phyloP scores from a whole-genome alignment of 2,113 vertebrate species.

The Urocitellus parryii region DNA sequence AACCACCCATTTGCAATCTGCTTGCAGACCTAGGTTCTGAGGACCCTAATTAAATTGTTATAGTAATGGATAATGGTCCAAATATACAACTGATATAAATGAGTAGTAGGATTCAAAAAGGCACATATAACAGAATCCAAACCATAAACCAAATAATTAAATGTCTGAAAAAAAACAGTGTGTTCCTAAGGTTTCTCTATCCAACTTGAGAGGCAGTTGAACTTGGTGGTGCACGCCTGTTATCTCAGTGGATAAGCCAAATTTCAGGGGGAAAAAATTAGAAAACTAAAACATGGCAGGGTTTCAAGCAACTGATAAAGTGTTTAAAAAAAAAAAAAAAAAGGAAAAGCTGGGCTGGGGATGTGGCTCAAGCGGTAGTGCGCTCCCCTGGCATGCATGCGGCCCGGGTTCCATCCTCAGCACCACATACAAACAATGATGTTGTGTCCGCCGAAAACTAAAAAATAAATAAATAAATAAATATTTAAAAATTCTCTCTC shows the following conservation, averaged over 20 bases:
- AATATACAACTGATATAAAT: background rate
- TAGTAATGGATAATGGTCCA: slow-evolving; percentile 14
- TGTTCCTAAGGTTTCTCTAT: background rate
- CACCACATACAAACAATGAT: no score
- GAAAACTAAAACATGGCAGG: no score
- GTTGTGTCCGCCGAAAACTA: no score
- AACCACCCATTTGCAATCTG: slow-evolving; percentile 21
- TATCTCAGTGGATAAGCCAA: no score
- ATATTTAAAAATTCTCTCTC: no score
- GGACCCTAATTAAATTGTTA: slow-evolving; percentile 59
- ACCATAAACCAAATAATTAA: slow-evolving; percentile 14
- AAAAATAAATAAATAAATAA: no score
- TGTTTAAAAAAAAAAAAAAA: background rate
- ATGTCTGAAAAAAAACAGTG: slow-evolving; percentile 31
- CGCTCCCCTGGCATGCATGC: no score
- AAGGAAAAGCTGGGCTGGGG: no score
- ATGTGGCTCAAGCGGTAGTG: no score
- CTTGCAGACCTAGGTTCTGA: background rate
- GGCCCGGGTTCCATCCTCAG: no score
- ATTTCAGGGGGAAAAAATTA: background rate
- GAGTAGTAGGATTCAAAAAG: background rate
- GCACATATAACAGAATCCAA: slow-evolving; percentile 30
- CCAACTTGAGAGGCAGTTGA: background rate
- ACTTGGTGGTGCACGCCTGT: no score
- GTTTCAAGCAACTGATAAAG: no score